Conservation (phyloP, 1,140 invertebrate genomes). For the Papilio machaon region DNA sequence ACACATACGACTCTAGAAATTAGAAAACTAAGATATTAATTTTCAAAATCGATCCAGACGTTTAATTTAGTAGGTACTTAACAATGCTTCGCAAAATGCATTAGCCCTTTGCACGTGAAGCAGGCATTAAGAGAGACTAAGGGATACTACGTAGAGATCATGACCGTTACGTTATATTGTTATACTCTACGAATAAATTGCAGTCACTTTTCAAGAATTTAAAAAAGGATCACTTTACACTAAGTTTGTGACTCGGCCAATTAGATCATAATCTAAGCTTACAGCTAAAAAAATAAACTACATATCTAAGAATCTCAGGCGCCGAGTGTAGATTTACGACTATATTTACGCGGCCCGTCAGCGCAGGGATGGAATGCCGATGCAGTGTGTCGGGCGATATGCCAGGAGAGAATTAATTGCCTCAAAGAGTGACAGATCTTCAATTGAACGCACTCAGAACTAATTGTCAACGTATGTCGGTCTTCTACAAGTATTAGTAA, state of each 20-base stretch:
- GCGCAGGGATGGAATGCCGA: background rate
- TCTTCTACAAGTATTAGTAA: background rate
- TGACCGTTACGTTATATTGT: background rate
- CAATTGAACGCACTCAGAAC: slow-evolving; percentile 11
- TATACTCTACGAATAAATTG: background rate
- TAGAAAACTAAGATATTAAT: background rate
- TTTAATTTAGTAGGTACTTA: too few relatives aligned
- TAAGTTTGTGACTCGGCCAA: background rate
- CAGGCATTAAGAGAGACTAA: too few relatives aligned
- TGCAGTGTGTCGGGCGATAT: background rate
- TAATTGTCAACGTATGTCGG: background rate
- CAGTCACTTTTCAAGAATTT: background rate
- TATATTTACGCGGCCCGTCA: slow-evolving; percentile 1
- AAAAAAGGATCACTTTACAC: background rate
- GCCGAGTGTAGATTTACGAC: background rate
- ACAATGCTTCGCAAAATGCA: too few relatives aligned
- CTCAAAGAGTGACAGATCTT: background rate
- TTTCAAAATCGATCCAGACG: too few relatives aligned
- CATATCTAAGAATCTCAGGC: slow-evolving; percentile 1
- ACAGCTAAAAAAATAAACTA: background rate
- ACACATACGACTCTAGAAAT: background rate
- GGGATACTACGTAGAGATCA: too few relatives aligned
- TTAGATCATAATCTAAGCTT: background rate
- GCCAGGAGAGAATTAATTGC: slow-evolving; percentile 3
- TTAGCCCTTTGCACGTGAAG: too few relatives aligned